Evolutionary conservation across 2,888 invertebrate species (phyloP), one percentile per base, ranked within the genome.

Genomic region (Lithophane ornitopus): DNA sequence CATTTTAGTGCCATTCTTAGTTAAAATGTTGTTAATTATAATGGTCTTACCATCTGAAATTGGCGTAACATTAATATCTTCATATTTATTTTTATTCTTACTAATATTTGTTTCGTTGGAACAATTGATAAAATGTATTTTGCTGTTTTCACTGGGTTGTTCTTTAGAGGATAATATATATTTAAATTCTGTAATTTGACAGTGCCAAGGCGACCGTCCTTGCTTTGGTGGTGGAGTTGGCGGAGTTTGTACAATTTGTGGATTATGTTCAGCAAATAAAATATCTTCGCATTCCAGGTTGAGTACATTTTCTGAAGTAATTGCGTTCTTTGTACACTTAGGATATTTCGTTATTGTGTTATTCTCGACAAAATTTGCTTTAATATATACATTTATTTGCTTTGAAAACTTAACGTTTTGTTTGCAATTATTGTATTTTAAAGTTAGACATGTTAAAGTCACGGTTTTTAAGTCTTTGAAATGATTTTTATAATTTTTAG

Each of bases 351-450:
- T 70, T 19, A 58, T 65, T 58, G 78, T 81, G n/a, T 75, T 61
- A 54, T 75, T 84, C 73, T 78, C 12, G 11, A 81, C 54, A 62
- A 63, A 75, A 58, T 81, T 81, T 16, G 63, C 26, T 54, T 78
- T 65, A 14, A 81, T 3, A 67, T 71, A 75, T 16, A 84, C n/a
- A 62, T 85, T 70, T 8, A 83, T 44, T 19, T 62, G 41, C 58
- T 58, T 66, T 1, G 28, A n/a, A 9, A 59, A 54, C 8, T 56
- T 1, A 1, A 34, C 11, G 4, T 46, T 74, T 68, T 39, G 9
- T 46, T 59, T 74, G 44, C 81, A 75, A 44, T 65, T 49, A 4
- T 11, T 26, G 3, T 68, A 8, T 61, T 62, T 63, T 26, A 59
- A 12, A 46, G 54, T 61, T 16, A 34, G 12, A 70, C 84, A 84